Base-by-base conservation (phyloP, 2,113 vertebrate genomes). In the Megaceryle torquata region DNA sequence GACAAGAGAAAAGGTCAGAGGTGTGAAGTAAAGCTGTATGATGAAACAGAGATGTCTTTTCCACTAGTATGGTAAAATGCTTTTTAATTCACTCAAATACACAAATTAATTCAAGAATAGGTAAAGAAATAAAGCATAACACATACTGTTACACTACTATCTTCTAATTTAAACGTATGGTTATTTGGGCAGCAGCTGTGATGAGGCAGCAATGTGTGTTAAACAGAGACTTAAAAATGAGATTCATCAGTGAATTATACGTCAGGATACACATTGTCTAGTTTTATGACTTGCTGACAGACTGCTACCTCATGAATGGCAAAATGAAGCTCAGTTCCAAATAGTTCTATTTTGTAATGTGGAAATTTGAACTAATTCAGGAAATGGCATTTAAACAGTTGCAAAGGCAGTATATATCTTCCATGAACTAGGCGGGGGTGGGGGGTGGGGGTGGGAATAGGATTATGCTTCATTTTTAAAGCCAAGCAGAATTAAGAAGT, bases 11-110 rank as follows among this genome's bases (percentile, higher is more conserved):
- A 97, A 97, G 99, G 99, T 74, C 99, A 99, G 97, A 98, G 99
- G 59, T 98, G 99, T 97, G 99, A 99, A 98, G 97, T 99, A 60
- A 99, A 98, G 95, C 98, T 99, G 72, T 99, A 98, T 53, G 99
- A 99, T 95, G 99, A 99, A 94, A 99, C 98, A 4, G 98, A 99
- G 88, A 96, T 96, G 24, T 98, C 98, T 76, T 99, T 99, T 94
- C 95, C 98, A 60, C 98, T 99, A 89, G 64, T 99, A 77, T 99
- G 99, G 99, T 99, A 97, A 96, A 96, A 93, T 87, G 19, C 8
- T 20, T 71, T 68, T 13, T 68, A 76, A 95, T 91, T 75, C 61
- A n/a, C n/a, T 71, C 64, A 90, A 89, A 43, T 19, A 18, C 17
- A 48, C 41, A 44, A 57, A 83, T 64, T 39, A 50, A 77, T 84